Evolutionary conservation across 2,888 invertebrate species (phyloP), one percentile per base, ranked within the genome.

Genomic region (Polietes domitor): DNA sequence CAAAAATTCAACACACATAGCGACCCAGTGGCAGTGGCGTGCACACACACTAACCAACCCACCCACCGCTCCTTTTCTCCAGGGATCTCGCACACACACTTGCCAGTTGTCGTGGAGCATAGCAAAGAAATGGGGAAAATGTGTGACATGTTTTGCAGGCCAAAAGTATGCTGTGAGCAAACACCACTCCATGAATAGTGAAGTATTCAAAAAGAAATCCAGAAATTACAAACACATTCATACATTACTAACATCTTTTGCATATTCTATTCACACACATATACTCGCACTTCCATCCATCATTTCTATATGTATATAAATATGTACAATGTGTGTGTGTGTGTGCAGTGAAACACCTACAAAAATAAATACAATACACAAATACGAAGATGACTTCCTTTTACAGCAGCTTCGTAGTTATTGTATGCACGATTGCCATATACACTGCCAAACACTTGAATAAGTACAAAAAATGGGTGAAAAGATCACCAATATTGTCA

Each of bases 121-220:
- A 37, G 21, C 6, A 28, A 47, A 24, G 26, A 65, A 41, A 41
- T n/a, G 65, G 7, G 65, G 7, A 47, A 71, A 77, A 71, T 68
- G 73, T 77, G 80, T 75, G 80, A 80, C 71, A 80, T 71, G 61
- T 63, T 74, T 65, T 74, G 24, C 55, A 71, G 63, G 77, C 74
- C 71, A 83, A 80, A 83, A 80, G 71, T 77, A 77, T 83, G 77
- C 74, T 80, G 32, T 55, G 55, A 80, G 55, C 71, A 41, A 50
- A 71, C 50, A 78, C 61, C 50, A 78, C 61, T 43, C 53, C 32
- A 55, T 58, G 17, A 24, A 68, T 41, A 43, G 21, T 24, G 24
- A 68, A 68, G 68, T 68, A 68, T 68, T 41, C 68, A 12, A 41
- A 68, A 70, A 68, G 65, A 75, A 82, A 82, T 75, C 63, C 82